Evolutionary conservation across 2,888 invertebrate species (phyloP), one percentile per base, ranked within the genome.

Genomic region (Morpho helenor): DNA sequence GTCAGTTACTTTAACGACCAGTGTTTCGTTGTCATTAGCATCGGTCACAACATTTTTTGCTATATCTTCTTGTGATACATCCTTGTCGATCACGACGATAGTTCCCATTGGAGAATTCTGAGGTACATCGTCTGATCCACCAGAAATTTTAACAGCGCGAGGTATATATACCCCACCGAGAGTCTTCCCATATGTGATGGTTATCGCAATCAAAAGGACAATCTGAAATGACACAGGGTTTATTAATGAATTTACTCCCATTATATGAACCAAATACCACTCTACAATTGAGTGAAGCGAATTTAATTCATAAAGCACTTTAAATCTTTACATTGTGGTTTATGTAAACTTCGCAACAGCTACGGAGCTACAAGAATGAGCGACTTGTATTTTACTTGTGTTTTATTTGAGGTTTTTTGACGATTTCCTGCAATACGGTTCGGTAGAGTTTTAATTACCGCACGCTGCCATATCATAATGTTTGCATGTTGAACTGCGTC

Each of bases 91-190:
- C 8, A 55, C 54, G 40, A 49, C 57, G 7, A 61, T 59, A 1
- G 66, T 52, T 49, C 66, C 70, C 8, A 70, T 59, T 42, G 73
- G 50, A 1, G 81, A n/a, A n/a, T n/a, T 68, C 64, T 80, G 76
- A 7, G 84, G 75, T 68, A 84, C 75, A 63, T 66, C 73, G n/a
- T 72, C 77, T 0, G 79, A 75, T 45, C 83, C 86, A 10, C 79
- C 82, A 22, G 86, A 77, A 9, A 75, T 68, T 55, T 70, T 69
- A 8, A 82, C 79, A 58, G 77, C 68, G 10, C 88, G 88, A 50
- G 89, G 89, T 6, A 90, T 79, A 63, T 89, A 89, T 39, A 77
- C 78, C 55, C 76, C 80, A 72, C 87, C 84, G 65, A 89, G 66
- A 71, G 88, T 87, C 46, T 79, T 88, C 45, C 77, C 84, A 49